Base-by-base conservation (phyloP, 1,140 invertebrate species). In the Bombus superbus region DNA sequence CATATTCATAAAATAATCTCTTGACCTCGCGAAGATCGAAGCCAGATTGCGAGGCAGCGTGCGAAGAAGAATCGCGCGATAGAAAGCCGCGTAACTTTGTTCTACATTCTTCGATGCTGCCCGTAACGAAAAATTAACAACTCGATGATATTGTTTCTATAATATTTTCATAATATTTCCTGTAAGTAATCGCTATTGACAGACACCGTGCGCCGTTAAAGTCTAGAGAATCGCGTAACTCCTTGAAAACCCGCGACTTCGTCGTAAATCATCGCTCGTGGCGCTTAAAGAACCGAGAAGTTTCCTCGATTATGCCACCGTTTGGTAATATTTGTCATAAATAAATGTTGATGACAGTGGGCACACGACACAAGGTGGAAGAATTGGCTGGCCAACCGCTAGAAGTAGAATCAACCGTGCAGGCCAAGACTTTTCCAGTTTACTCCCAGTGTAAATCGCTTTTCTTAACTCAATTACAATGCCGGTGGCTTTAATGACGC, bases 401-500 rank as follows among this genome's bases (percentile, higher is more conserved):
- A 38, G 38, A 79, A 59, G 62, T 64, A 71, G 83, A 90, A 81
- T 47, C 32, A 28, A 5, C n/a, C 25, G 68, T 59, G 35, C 68
- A 15, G 35, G 40, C 22, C 71, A 40, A 73, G 89, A 87, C 85
- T 90, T 84, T 90, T 90, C 62, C 85, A 64, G 72, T 81, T 89
- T 35, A 42, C 40, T 32, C 53, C 53, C 82, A 82, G 83, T 76
- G 84, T 80, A 85, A 91, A 91, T 91, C 89, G 89, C 85, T 91
- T 91, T 90, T 85, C 89, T 90, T 91, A 90, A 90, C 90, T 91
- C 90, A 91, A 91, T 91, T 91, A 91, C 89, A 89, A 90, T 91
- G 87, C 87, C 85, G 83, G 68, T 71, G 84, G 74, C 89, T 91
- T 90, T 91, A 91, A 91, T 88, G 90, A 91, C 87, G 87, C 83